A percentile compares a stretch with the other conserved stretches of the same genome.
These are phyloP conservation scores for Poeciliopsis occidentalis DNA, from an alignment of 2,113 vertebrate genomes.

Conservation along the genomic window DNA sequence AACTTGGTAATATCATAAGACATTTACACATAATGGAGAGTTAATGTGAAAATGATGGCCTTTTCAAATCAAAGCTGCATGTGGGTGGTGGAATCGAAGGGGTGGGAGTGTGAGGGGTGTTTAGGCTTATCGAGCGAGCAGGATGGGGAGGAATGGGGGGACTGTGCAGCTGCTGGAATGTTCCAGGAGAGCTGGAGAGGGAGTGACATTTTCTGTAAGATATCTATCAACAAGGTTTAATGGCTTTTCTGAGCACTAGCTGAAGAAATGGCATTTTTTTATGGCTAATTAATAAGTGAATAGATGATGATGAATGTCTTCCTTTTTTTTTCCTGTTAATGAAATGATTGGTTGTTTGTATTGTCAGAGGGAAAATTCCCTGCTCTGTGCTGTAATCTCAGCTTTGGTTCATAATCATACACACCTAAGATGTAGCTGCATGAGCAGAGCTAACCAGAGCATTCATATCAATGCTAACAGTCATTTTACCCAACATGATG, in stretches of 20 bases:
- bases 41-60: slow-evolving; percentile 67
- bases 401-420: slow-evolving; percentile 28
- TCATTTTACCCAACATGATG: not conserved
- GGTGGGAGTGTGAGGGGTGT: slow-evolving; percentile 42
- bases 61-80: slow-evolving; percentile 58
- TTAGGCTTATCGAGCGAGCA: slow-evolving; percentile 42
- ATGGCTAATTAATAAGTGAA: slow-evolving; percentile 75
- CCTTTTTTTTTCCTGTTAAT: slow-evolving; percentile 39
- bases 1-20: slow-evolving; percentile 36
- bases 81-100: slow-evolving; percentile 45
- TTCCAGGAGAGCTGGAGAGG: slow-evolving; percentile 27
- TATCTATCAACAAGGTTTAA: slow-evolving; percentile 67
- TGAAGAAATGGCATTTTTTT: slow-evolving; percentile 53
- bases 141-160: not conserved
- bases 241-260: slow-evolving; percentile 61
- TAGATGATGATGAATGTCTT: slow-evolving; percentile 64
- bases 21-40: slow-evolving; percentile 57
- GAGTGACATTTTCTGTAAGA: slow-evolving; percentile 61
- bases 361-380: slow-evolving; percentile 44
- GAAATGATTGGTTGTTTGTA: slow-evolving; percentile 56
- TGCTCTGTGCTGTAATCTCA: slow-evolving; percentile 22
- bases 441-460: not conserved
- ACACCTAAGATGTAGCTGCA: slow-evolving; percentile 26
- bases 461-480: not conserved
- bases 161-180: slow-evolving; percentile 13